phyloP scores from a whole-genome alignment of 2,113 vertebrate species.

The Camelus dromedarius region DNA sequence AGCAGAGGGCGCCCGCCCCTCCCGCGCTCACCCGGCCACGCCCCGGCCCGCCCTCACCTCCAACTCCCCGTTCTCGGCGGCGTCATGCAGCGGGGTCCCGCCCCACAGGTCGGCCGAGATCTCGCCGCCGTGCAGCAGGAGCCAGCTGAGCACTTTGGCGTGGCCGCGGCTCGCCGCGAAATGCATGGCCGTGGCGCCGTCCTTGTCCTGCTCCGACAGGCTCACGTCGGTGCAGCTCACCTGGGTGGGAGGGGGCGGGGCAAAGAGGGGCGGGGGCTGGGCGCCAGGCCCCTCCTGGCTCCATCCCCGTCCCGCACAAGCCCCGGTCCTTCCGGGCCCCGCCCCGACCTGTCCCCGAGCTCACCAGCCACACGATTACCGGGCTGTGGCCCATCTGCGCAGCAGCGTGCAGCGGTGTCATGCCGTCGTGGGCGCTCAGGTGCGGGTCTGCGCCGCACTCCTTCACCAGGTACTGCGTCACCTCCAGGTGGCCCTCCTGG shows the following conservation, averaged over 20 bases:
- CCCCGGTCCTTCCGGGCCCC: background rate
- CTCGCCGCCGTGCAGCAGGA: conserved; percentile 96
- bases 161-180: conserved; percentile 97
- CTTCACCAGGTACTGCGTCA: conserved; percentile 96
- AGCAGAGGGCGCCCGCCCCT: background rate
- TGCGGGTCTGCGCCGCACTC: conserved; percentile 95
- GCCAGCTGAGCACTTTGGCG: conserved; percentile 97
- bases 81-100: conserved; percentile 95
- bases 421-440: conserved; percentile 94
- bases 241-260: conserved; percentile 78
- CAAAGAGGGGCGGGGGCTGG: background rate
- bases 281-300: background rate
- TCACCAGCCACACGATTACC: conserved; percentile 98
- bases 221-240: conserved; percentile 94
- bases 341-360: background rate
- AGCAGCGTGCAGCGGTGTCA: conserved; percentile 96
- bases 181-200: conserved; percentile 97
- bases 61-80: conserved; percentile 97
- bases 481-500: conserved; percentile 99
- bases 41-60: conserved; percentile 88
- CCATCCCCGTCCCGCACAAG: fast-evolving
- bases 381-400: conserved; percentile 99
- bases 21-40: background rate
- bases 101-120: conserved; percentile 95
- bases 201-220: conserved; percentile 91